Evolutionary conservation across 2,888 invertebrate genomes (phyloP).

Genomic region (Acanthosepion pharaonis): DNA sequence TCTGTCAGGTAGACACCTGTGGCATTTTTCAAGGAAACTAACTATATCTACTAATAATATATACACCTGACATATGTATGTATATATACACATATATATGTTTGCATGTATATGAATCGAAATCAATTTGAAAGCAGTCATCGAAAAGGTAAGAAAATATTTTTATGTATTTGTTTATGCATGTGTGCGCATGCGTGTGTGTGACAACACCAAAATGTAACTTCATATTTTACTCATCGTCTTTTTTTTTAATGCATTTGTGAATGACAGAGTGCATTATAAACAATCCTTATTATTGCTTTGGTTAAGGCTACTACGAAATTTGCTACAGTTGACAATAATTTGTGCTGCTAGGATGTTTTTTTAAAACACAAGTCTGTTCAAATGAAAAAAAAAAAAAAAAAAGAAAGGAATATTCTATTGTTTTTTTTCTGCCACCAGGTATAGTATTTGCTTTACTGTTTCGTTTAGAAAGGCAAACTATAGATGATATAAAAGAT

Average conservation of each 20-base stretch:
- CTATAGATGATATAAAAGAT: neutral
- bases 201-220: neutral
- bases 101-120: neutral
- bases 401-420: neutral
- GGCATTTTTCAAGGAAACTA: neutral
- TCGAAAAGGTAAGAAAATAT: neutral
- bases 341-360: neutral
- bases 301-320: neutral
- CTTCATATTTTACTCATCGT: neutral
- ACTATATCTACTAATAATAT: neutral
- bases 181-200: neutral
- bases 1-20: neutral
- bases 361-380: neutral
- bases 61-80: conserved; percentile 33
- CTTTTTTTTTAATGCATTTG: neutral
- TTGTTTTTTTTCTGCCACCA: no score
- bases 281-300: neutral
- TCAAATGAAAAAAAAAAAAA: neutral
- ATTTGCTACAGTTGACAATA: neutral
- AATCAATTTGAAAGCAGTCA: conserved; percentile 14
- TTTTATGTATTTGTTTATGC: neutral
- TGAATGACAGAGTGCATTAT: neutral
- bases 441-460: neutral
- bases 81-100: neutral
- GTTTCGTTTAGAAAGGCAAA: neutral